Evolutionary conservation across 2,888 invertebrate species (phyloP).

Genomic region (Aspidiotus destructor): DNA sequence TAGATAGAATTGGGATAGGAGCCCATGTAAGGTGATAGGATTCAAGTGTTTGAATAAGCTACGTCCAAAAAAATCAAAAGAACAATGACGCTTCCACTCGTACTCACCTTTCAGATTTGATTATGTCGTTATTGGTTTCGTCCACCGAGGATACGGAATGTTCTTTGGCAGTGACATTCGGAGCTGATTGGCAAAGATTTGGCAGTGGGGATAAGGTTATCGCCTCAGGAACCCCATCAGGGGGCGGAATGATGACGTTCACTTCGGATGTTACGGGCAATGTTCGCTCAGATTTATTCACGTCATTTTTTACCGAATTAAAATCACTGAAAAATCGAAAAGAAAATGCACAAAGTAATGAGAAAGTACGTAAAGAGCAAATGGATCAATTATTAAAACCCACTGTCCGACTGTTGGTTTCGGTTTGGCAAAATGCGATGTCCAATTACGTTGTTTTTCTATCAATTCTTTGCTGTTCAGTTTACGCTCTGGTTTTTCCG

Average conservation of each 20-base stretch:
- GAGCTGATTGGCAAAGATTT: slow-evolving; percentile 14
- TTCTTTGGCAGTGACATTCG: slow-evolving; percentile 22
- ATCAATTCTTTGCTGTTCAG: slow-evolving; percentile 76
- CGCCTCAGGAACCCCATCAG: not conserved
- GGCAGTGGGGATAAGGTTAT: not conserved
- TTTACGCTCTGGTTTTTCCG: slow-evolving; percentile 73
- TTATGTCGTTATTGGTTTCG: not conserved
- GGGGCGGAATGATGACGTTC: not conserved
- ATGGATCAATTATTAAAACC: not conserved
- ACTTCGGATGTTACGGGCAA: slow-evolving; percentile 6
- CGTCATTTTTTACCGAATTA: not conserved
- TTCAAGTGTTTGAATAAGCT: no score
- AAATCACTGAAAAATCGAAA: not conserved
- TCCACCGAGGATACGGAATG: slow-evolving; percentile 14
- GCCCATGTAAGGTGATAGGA: no score
- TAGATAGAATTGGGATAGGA: no score
- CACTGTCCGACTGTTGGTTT: slow-evolving; percentile 44
- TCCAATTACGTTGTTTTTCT: slow-evolving; percentile 86
- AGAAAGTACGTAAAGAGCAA: not conserved
- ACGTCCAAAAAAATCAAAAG: no score
- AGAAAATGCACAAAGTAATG: slow-evolving; percentile 10
- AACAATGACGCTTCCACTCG: no score
- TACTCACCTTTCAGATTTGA: not conserved
- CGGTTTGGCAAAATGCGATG: slow-evolving; percentile 76
- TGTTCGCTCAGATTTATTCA: not conserved